phyloP scores from a whole-genome alignment of 2,113 vertebrate genomes.

The Argyrosomus japonicus region DNA sequence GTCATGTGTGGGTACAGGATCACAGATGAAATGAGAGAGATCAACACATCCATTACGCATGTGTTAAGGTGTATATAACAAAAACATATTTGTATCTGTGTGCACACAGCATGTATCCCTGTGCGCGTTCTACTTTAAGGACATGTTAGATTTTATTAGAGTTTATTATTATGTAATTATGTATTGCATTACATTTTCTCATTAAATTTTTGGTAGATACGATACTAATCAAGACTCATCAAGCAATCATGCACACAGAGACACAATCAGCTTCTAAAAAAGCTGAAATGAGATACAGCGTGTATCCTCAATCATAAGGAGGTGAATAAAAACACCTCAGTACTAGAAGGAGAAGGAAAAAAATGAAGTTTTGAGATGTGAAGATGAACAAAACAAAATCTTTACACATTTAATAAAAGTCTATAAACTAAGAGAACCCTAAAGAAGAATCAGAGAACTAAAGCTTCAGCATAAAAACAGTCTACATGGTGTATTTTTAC shows the following conservation, averaged over 20 bases:
- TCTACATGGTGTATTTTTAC: not conserved
- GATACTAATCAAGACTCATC: not conserved
- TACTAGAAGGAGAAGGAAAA: not conserved
- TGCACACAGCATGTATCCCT: not conserved
- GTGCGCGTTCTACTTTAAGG: not conserved
- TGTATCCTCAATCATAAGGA: not conserved
- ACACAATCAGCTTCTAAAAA: not conserved
- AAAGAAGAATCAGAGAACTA: not conserved
- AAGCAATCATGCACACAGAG: not conserved
- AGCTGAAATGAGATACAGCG: not conserved
- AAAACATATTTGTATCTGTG: not conserved
- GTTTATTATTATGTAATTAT: not conserved
- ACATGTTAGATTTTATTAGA: not conserved
- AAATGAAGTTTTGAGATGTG: not conserved
- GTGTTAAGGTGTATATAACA: not conserved
- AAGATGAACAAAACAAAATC: not conserved
- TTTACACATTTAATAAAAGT: not conserved
- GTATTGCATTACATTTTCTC: not conserved
- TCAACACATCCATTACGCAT: not conserved
- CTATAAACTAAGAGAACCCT: not conserved
- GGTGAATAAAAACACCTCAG: not conserved
- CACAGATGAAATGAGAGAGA: constrained; percentile 6
- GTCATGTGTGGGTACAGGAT: constrained; percentile 19
- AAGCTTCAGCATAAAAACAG: not conserved
- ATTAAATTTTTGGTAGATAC: not conserved